Base-by-base conservation (phyloP, 1,140 invertebrate genomes). In the Contarinia nasturtii region DNA sequence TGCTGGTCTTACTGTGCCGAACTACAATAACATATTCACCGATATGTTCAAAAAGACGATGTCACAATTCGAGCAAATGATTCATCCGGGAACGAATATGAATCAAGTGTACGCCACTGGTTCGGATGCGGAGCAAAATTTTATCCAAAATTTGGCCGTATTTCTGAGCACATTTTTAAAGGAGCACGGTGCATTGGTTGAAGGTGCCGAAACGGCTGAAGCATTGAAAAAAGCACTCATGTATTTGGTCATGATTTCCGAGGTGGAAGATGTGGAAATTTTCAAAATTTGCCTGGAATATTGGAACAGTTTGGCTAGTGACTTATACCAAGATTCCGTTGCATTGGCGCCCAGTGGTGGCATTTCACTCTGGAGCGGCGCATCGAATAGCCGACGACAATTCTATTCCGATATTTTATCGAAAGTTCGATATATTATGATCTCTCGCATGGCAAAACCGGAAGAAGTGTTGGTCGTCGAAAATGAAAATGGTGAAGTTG, bases 391-490 rank as follows among this genome's bases (percentile, higher is more conserved):
- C 3, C 59, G 79, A 22, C 73, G 86, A 53, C 65, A 75, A 43
- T 76, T 89, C 53, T 92, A 90, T 60, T 70, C 76, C 49, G 73
- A 80, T 50, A 79, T 91, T 46, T 67, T 95, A 12, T 87, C 86
- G 40, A 86, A 86, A 70, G 82, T 98, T 14, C 74, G 96, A n/a
- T 86, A 88, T 54, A 93, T 97, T 19, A 98, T 99, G 93, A 98
- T 99, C 46, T 93, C 88, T 40, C 77, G 94, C 54, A 99, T 99
- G 96, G 96, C 95, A 1, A 98, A 98, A 66, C 96, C 96, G 1
- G 96, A 99, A 67, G 96, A 99, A 72, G 96, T 99, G 7, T 72
- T 99, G n/a, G 92, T 99, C 46, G 95, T 99, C n/a, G 95, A 99
- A 67, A 99, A 98, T 74, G 96, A 99, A 65, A 96, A 98, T 67